Conservation (phyloP, 92 coral and sea anemone species). For the Phenganax stokvisi region DNA sequence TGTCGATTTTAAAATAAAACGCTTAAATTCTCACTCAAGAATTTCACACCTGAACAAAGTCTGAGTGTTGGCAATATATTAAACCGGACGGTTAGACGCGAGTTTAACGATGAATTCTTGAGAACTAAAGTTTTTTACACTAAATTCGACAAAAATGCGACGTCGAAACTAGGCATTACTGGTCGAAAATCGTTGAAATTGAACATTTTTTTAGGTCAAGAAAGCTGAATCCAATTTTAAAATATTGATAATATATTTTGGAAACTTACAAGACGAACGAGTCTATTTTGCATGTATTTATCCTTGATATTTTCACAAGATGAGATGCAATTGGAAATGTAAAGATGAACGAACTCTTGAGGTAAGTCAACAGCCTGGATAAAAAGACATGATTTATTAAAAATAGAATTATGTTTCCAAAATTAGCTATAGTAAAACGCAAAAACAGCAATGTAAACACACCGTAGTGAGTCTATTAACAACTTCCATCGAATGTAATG, state of each 20-base stretch:
- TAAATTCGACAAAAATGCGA: too few relatives aligned
- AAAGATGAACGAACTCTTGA: conserved; percentile 91
- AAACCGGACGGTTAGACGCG: too few relatives aligned
- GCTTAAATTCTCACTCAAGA: too few relatives aligned
- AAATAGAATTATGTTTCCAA: not conserved
- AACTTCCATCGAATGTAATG: conserved; percentile 97
- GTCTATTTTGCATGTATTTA: conserved; percentile 95
- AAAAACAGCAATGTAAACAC: not conserved
- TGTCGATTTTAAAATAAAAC: too few relatives aligned
- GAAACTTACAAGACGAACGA: conserved; percentile 83
- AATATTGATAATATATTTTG: not conserved
- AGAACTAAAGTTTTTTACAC: too few relatives aligned
- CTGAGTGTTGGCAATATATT: too few relatives aligned
- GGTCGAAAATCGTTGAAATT: too few relatives aligned
- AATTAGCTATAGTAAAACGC: not conserved
- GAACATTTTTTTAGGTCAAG: not conserved
- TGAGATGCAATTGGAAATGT: conserved; percentile 91
- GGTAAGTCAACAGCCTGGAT: conserved; percentile 91
- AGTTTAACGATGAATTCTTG: too few relatives aligned
- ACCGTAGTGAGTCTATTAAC: conserved; percentile 98
- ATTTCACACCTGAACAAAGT: too few relatives aligned
- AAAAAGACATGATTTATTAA: not conserved
- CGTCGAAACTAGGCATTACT: too few relatives aligned
- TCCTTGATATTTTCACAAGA: conserved; percentile 96
- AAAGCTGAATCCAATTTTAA: not conserved